Evolutionary conservation across 1,140 invertebrate genomes (phyloP).

Genomic region (Mactra quadrangularis): DNA sequence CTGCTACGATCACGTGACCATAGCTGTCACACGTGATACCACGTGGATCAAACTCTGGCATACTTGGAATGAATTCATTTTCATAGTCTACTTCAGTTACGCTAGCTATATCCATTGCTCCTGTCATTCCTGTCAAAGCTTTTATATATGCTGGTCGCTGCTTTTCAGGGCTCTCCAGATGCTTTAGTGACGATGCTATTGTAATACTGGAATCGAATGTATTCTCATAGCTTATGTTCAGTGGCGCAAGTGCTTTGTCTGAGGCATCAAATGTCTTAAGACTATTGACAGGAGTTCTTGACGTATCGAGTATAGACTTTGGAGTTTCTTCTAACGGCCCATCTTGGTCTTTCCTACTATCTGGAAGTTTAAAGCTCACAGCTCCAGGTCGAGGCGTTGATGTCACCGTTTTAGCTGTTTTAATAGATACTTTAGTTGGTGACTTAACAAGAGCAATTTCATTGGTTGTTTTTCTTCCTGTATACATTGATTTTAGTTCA

Average conservation of each 20-base stretch:
- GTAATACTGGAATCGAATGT: constrained; percentile 33
- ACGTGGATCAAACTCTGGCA: constrained; percentile 60
- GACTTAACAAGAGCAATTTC: constrained; percentile 31
- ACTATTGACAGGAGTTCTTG: constrained; percentile 1
- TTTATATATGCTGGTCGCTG: constrained; percentile 30
- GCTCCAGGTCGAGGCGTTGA: constrained; percentile 23
- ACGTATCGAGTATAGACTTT: constrained; percentile 46
- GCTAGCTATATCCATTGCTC: constrained; percentile 20
- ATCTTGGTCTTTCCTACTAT: constrained; percentile 51
- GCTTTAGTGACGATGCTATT: not conserved
- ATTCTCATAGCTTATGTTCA: constrained; percentile 41
- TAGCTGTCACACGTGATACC: constrained; percentile 68
- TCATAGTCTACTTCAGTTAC: constrained; percentile 46
- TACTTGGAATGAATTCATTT: constrained; percentile 6
- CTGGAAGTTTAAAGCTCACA: constrained; percentile 46
- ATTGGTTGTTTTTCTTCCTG: constrained; percentile 19
- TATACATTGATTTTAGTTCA: constrained; percentile 61
- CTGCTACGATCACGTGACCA: constrained; percentile 69
- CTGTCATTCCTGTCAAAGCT: constrained; percentile 35
- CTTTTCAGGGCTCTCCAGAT: not conserved
- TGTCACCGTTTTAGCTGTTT: constrained; percentile 16
- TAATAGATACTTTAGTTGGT: not conserved
- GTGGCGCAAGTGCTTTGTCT: constrained; percentile 29
- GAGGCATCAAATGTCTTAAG: constrained; percentile 25
- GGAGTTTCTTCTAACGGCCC: constrained; percentile 30